A percentile compares a stretch with the other conserved stretches of the same genome.
These are phyloP conservation scores for Turritopsis rubra DNA, from an alignment of 30 jellyfish, hydroid and myxozoan species.

Conservation along the genomic window DNA sequence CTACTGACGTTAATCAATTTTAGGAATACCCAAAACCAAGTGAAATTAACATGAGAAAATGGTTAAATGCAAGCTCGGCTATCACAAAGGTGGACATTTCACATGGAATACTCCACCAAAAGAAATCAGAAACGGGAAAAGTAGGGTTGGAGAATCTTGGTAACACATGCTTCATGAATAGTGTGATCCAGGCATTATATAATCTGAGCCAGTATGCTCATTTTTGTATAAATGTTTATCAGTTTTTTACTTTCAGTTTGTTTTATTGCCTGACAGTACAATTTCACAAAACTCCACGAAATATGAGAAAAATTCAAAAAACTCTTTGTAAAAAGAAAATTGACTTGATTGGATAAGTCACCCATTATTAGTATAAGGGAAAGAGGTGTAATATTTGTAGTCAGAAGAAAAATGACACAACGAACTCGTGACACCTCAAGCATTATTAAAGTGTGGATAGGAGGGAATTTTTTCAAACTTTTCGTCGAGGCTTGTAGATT, in stretches of 20 bases:
- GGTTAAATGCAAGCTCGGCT: slow-evolving; percentile 42
- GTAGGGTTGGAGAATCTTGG: slow-evolving; percentile 90
- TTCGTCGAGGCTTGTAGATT: neutral
- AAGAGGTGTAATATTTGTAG: too few species aligned
- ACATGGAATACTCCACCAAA: neutral
- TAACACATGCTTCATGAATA: slow-evolving; percentile 83
- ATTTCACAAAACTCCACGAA: too few species aligned
- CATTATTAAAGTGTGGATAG: too few species aligned
- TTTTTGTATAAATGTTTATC: neutral
- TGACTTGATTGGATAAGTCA: too few species aligned
- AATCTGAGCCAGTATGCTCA: slow-evolving; percentile 53
- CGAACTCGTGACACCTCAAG: too few species aligned
- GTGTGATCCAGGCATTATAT: slow-evolving; percentile 83
- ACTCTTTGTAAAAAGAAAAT: too few species aligned
- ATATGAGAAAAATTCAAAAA: too few species aligned
- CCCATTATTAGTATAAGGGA: too few species aligned
- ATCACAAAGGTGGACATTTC: slow-evolving; percentile 12
- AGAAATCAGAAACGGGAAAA: slow-evolving; percentile 54
- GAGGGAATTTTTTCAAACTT: too few species aligned
- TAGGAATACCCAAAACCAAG: slow-evolving; percentile 68
- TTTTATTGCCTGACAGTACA: neutral
- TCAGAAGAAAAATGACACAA: too few species aligned
- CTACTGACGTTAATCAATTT: neutral
- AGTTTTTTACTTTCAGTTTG: neutral
- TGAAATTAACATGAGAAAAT: slow-evolving; percentile 48